Base-by-base conservation (phyloP, 2,797 vertebrate species). In the Mionectes olivaceus region DNA sequence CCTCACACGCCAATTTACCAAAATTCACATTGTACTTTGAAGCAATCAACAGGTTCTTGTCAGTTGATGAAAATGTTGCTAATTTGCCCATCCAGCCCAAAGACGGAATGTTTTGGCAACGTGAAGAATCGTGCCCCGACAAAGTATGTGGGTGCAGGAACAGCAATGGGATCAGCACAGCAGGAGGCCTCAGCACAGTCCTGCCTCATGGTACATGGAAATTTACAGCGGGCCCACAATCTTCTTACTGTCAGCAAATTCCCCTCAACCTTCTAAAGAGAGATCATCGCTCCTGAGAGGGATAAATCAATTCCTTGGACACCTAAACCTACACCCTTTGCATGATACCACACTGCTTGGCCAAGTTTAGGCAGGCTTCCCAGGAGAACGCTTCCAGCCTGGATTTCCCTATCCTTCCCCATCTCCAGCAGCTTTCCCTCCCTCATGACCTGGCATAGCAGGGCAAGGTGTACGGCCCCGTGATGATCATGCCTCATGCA, bases 241-340 rank as follows among this genome's bases (percentile, higher is more conserved):
- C 94, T 94, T 96, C 91, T 95, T 96, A 93, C 79, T 75, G 87
- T 47, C 79, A 78, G 82, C 87, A 95, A 96, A 95, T 91, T 94
- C 94, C 91, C 61, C 53, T 89, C 91, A 94, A 85, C 93, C 93
- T 87, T 83, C 91, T 94, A 71, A 93, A 73, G 73, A 55, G 84
- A 78, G 82, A 93, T 94, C 89, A 65, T 37, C 87, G 57, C 87
- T 91, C 33, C 78, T 27, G 52, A 64, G 87, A 87, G 32, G 61
- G 91, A 96, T 94, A 83, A 90, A 89, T 74, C 44, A 47, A 50
- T 70, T 91, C 53, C 61, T 44, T 57, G 2, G 1, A 70, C 19
- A 75, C 68, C 52, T 83, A 70, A 93, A 95, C 64, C 52, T 35
- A 52, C 23, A 33, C 41, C 13, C 22, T 80, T 14, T 56, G 75